A percentile compares a stretch with the other conserved stretches of the same genome.
phyloP scores from a whole-genome alignment of 2,113 vertebrate species.

The Mesoclemmys tuberculata region DNA sequence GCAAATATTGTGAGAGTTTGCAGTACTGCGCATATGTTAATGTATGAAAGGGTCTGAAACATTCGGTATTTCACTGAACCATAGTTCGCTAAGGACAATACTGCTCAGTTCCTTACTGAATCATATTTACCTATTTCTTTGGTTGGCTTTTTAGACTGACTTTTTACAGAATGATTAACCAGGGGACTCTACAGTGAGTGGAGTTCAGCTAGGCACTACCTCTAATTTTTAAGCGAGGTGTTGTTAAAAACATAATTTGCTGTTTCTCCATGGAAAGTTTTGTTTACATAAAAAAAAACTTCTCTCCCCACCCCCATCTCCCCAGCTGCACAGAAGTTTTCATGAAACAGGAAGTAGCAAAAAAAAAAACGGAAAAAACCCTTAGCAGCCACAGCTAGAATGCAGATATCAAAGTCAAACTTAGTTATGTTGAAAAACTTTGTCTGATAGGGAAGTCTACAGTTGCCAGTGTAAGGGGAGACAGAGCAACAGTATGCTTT shows the following conservation, averaged over 20 bases:
- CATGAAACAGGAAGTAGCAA: neutral
- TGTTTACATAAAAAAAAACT: neutral
- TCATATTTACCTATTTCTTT: neutral
- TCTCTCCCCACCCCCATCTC: neutral
- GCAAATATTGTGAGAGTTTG: neutral
- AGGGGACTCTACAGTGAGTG: neutral
- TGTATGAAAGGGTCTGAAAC: neutral
- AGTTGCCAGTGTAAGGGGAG: neutral
- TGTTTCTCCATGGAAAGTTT: neutral
- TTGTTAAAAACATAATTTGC: neutral
- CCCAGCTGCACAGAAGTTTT: neutral
- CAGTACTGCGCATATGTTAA: neutral
- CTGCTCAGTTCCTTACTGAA: neutral
- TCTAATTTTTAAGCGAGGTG: conserved; percentile 10
- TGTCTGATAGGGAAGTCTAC: neutral
- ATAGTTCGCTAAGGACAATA: neutral
- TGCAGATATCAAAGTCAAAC: conserved; percentile 22
- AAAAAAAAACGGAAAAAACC: conserved; percentile 25
- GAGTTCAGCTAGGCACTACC: neutral
- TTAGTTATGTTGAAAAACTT: neutral
- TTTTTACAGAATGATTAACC: neutral
- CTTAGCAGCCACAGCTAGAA: neutral
- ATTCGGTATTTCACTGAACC: neutral
- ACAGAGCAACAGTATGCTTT: neutral
- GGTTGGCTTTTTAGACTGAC: neutral